Evolutionary conservation across 2,113 vertebrate species (phyloP).

Genomic region (Tympanuchus pallidicinctus): DNA sequence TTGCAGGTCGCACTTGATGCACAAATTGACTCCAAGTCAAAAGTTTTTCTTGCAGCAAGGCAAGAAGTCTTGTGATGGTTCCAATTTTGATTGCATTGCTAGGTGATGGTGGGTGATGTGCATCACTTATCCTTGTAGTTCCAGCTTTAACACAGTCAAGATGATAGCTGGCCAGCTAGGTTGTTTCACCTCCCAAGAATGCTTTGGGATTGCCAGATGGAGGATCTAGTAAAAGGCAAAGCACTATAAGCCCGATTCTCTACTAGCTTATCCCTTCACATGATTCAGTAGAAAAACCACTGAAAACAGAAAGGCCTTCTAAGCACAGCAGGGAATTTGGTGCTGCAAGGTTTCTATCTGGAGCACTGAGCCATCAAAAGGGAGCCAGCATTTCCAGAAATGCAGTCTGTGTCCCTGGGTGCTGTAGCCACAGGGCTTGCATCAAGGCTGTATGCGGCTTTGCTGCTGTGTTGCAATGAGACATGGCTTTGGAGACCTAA

Average conservation of each 20-base stretch:
- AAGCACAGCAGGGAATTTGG: not conserved
- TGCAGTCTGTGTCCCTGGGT: not conserved
- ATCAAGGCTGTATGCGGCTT: not conserved
- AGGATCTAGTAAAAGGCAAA: not conserved
- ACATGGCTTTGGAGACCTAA: not conserved
- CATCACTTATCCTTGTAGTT: not conserved
- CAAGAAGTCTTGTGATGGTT: not conserved
- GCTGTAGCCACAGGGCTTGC: not conserved
- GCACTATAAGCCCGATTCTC: not conserved
- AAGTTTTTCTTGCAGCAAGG: not conserved
- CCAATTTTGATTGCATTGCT: not conserved
- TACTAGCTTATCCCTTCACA: not conserved
- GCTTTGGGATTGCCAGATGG: conserved; percentile 22
- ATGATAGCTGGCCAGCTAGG: not conserved
- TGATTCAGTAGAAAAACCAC: not conserved
- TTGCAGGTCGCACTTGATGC: not conserved
- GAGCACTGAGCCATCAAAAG: not conserved
- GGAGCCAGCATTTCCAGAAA: not conserved
- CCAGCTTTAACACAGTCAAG: not conserved
- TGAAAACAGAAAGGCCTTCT: not conserved
- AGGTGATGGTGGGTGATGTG: not conserved
- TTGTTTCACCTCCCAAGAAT: conserved; percentile 57
- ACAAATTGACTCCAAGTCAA: not conserved
- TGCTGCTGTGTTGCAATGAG: not conserved
- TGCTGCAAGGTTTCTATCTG: not conserved